phyloP scores from a whole-genome alignment of 1,140 invertebrate genomes.

The Eupristina koningsbergeri region DNA sequence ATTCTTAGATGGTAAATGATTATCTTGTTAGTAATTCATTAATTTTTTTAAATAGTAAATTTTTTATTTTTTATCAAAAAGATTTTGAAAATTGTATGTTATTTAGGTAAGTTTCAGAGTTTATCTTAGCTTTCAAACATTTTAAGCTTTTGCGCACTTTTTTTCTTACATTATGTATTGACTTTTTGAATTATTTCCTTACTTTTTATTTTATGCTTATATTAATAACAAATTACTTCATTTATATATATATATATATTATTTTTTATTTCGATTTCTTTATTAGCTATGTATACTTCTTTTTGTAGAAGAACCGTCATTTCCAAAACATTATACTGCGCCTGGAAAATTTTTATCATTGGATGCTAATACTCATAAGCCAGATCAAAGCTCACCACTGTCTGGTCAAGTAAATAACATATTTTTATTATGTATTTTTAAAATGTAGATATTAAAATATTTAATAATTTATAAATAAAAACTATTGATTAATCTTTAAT shows the following conservation, averaged over 20 bases:
- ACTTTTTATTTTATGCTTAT: too few species aligned
- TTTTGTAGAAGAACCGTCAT: constrained; percentile 64
- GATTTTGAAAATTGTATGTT: not conserved
- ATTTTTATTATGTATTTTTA: not conserved
- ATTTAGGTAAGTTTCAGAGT: constrained; percentile 24
- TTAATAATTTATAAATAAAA: too few species aligned
- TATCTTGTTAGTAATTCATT: not conserved
- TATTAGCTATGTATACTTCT: not conserved
- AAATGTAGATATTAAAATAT: too few species aligned
- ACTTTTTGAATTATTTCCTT: not conserved
- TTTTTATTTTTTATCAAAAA: not conserved
- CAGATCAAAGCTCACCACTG: constrained; percentile 56
- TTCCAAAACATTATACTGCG: constrained; percentile 64
- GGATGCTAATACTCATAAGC: constrained; percentile 47
- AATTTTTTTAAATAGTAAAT: not conserved
- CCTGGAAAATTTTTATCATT: constrained; percentile 57
- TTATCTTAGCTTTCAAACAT: constrained; percentile 7
- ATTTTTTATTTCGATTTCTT: too few species aligned
- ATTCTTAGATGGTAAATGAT: constrained; percentile 58
- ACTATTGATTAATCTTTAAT: too few species aligned
- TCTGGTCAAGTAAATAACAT: constrained; percentile 64
- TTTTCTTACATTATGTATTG: constrained; percentile 33
- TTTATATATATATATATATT: too few species aligned
- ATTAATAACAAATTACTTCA: not conserved
- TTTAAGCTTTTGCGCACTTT: constrained; percentile 21